Conservation (phyloP, 2,888 invertebrate species). For the Trachelus iudaicus region DNA sequence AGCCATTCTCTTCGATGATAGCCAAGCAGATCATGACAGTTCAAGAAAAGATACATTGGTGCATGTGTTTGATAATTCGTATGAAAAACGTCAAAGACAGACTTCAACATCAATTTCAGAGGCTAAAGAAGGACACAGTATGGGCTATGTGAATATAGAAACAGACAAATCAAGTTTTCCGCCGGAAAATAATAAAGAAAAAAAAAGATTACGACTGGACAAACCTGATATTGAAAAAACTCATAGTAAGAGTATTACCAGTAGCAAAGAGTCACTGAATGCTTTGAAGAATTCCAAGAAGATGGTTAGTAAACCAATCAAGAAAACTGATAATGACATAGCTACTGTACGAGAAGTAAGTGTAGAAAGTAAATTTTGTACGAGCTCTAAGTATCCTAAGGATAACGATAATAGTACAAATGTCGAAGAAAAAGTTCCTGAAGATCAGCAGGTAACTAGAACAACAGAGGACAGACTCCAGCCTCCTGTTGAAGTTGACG, state of each 20-base stretch:
- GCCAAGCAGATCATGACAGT: not conserved
- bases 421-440: not conserved
- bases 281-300: not conserved
- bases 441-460: not conserved
- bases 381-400: not conserved
- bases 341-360: not conserved
- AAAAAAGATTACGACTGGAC: not conserved
- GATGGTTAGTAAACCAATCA: not conserved
- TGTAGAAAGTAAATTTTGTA: not conserved
- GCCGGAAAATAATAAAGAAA: not conserved
- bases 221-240: not conserved
- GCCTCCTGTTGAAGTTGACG: not conserved
- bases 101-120: not conserved
- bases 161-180: not conserved
- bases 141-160: not conserved
- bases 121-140: not conserved
- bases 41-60: not conserved
- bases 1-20: not conserved
- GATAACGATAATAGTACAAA: not conserved
- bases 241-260: not conserved
- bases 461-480: not conserved
- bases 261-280: not conserved
- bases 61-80: not conserved
- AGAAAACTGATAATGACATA: not conserved
- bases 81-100: not conserved